Conservation (phyloP, 2,797 vertebrate genomes). For the Sebastes elongatus region DNA sequence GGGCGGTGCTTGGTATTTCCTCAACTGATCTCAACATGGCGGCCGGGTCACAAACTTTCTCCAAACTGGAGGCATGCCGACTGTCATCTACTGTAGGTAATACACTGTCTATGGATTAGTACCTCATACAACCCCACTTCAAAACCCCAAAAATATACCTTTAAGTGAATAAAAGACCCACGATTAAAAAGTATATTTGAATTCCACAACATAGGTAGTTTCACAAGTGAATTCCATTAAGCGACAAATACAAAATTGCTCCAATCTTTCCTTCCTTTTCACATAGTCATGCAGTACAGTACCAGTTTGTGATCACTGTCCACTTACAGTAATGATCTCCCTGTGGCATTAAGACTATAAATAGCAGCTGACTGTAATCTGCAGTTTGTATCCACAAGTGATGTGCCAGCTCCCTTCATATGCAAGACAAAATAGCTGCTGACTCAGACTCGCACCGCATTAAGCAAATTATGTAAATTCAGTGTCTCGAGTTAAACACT, state of each 20-base stretch:
- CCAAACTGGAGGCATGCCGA: too few species aligned
- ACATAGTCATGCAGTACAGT: neutral
- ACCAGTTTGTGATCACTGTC: neutral
- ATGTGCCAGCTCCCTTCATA: constrained; percentile 8
- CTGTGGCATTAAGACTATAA: neutral
- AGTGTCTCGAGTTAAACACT: constrained; percentile 29
- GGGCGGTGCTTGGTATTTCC: too few species aligned
- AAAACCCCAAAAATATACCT: neutral
- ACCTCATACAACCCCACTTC: too few species aligned
- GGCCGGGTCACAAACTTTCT: too few species aligned
- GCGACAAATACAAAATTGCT: neutral
- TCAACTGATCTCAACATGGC: too few species aligned
- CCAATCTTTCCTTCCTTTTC: neutral
- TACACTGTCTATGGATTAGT: too few species aligned
- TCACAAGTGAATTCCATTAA: neutral
- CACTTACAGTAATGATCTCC: constrained; percentile 11
- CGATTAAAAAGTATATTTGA: neutral
- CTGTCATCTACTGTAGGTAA: too few species aligned
- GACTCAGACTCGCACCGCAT: constrained; percentile 36
- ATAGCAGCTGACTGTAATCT: neutral
- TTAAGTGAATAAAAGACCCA: neutral
- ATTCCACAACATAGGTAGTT: neutral
- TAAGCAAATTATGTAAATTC: constrained; percentile 55
- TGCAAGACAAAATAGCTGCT: constrained; percentile 24
- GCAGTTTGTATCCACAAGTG: neutral